Conservation (phyloP, 2,888 invertebrate species). For the Agonum fuliginosum region DNA sequence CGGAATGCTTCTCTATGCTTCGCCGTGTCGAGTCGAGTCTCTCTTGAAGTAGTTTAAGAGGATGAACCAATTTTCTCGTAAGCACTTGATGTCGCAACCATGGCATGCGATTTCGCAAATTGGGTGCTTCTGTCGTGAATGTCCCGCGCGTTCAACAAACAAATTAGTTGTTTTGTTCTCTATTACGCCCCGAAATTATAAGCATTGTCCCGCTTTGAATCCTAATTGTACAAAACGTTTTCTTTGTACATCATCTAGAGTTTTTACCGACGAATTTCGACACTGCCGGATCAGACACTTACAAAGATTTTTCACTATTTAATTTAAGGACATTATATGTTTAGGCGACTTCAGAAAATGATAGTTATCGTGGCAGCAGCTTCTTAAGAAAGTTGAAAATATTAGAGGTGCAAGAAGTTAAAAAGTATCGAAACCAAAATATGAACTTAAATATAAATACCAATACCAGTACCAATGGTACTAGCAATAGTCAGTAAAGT, state of each 20-base stretch:
- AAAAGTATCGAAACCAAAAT: too few species aligned
- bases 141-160: slow-evolving; percentile 45
- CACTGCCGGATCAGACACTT: too few species aligned
- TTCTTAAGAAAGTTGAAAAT: too few species aligned
- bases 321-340: too few species aligned
- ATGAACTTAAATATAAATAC: too few species aligned
- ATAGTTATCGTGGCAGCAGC: too few species aligned
- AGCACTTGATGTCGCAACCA: slow-evolving; percentile 69
- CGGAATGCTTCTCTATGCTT: slow-evolving; percentile 67
- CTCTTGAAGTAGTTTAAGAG: slow-evolving; percentile 63
- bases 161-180: slow-evolving; percentile 56
- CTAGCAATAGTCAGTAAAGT: too few species aligned
- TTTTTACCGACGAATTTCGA: not conserved
- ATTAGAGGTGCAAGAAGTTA: too few species aligned
- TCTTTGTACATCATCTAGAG: slow-evolving; percentile 26
- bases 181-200: slow-evolving; percentile 47
- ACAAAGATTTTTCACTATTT: too few species aligned
- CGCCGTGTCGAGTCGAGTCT: slow-evolving; percentile 64
- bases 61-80: slow-evolving; percentile 69
- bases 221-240: slow-evolving; percentile 41
- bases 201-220: slow-evolving; percentile 8
- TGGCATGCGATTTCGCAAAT: slow-evolving; percentile 57
- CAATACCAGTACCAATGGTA: too few species aligned
- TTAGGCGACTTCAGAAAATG: too few species aligned
- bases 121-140: slow-evolving; percentile 44